Base-by-base conservation (phyloP, 2,888 invertebrate genomes). In the Cephus spinipes region DNA sequence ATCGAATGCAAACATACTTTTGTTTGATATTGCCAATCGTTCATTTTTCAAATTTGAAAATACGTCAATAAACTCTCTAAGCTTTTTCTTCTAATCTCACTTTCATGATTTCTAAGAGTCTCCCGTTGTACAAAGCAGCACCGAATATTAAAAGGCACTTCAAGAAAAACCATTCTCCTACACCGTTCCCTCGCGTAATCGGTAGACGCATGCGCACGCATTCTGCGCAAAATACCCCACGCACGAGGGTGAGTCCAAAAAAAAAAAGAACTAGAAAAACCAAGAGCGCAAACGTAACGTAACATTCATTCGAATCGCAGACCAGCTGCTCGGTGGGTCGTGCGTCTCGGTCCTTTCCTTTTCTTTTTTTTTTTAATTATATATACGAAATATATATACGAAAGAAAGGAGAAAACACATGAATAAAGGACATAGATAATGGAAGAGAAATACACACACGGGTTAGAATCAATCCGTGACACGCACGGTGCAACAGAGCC, bases 261-360 rank as follows among this genome's bases (percentile, higher is more conserved):
- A 55, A 55, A 40, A 55, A 55, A 55, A 55, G 55, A 9, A 55
- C 23, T 23, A 55, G 55, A 55, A 55, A 55, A 55, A 23, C 55
- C 55, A 55, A 55, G 23, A 55, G 23, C 55, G 55, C 55, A 55
- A 55, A 23, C 55, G 23, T 55, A 55, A 55, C 55, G 55, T 23
- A 55, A 55, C 33, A 77, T 79, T 76, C 74, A 4, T 75, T 86
- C 83, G 80, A 87, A 81, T 85, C 82, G 90, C 91, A 91, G 91
- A 88, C 91, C 91, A 91, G 91, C 91, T 91, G 91, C 91, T 90
- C 88, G 87, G 89, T 90, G 90, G 89, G 86, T 87, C 84, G 78
- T 82, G 80, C 83, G 81, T 81, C 84, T 86, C 81, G 80, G 73
- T 77, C 81, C 81, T 75, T 12, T 55, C 55, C 23, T 55, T 55